These are phyloP conservation scores for Polypterus bichir DNA, from an alignment of 2,113 vertebrate genomes.

Conservation along the genomic window DNA sequence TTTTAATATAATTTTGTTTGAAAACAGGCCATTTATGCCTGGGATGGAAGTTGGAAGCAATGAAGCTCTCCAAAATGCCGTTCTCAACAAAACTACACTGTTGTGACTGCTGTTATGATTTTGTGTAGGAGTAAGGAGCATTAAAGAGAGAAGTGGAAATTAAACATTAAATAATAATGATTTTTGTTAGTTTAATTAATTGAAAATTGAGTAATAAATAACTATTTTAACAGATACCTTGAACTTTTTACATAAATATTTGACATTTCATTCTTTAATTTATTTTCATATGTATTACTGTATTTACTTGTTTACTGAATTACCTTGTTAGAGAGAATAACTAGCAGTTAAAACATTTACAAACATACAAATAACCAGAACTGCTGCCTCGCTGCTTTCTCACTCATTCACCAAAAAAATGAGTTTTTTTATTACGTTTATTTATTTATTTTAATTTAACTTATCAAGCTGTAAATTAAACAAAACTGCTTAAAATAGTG, in stretches of 20 bases:
- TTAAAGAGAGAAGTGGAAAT: conserved; percentile 48
- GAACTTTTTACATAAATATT: conserved; percentile 3
- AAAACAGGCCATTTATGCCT: conserved; percentile 46
- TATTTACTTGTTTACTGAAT: no score
- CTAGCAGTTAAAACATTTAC: no score
- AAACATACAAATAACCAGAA: no score
- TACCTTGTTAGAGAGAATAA: no score
- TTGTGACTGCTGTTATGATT: conserved; percentile 60
- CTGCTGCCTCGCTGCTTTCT: no score
- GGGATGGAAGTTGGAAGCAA: conserved; percentile 60
- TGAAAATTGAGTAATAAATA: conserved; percentile 32
- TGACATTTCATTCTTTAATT: no score
- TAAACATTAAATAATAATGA: conserved; percentile 29
- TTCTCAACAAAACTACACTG: conserved; percentile 48
- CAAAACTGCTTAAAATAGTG: no score
- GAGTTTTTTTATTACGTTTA: no score
- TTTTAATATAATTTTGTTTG: conserved; percentile 21
- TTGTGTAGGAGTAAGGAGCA: conserved; percentile 50
- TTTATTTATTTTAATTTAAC: no score
- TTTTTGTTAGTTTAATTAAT: conserved; percentile 27
- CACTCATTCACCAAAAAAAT: no score
- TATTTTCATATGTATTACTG: no score
- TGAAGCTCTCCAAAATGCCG: conserved; percentile 53
- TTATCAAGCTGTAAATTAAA: no score
- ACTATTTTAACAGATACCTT: conserved; percentile 27